phyloP scores from a whole-genome alignment of 2,113 vertebrate species.

The Notarius quadriscutis region DNA sequence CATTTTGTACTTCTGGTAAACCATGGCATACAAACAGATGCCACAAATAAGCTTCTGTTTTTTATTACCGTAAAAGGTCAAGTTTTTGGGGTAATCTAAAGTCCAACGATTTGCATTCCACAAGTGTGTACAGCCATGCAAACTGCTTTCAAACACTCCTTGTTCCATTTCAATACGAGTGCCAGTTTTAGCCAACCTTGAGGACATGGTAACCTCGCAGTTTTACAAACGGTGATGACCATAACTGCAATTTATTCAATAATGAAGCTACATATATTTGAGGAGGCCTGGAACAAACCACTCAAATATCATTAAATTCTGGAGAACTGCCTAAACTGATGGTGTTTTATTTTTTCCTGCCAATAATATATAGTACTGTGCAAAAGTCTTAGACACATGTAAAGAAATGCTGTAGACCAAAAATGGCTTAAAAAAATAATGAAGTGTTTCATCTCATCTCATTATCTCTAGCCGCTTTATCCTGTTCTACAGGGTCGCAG shows the following conservation, averaged over 20 bases:
- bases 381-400: no score
- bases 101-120: constrained; percentile 48
- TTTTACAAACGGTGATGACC: neutral
- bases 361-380: no score
- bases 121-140: constrained; percentile 21
- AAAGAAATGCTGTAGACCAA: no score
- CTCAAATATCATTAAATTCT: neutral
- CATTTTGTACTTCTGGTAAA: constrained; percentile 35
- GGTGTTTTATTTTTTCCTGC: neutral
- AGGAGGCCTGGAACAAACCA: neutral
- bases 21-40: constrained; percentile 33
- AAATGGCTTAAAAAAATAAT: no score
- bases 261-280: neutral
- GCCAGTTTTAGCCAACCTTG: neutral
- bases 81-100: constrained; percentile 42
- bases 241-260: neutral
- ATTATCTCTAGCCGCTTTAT: no score
- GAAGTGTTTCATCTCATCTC: no score
- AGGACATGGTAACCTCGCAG: neutral
- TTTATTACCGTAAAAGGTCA: constrained; percentile 51
- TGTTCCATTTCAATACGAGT: neutral
- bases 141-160: constrained; percentile 12
- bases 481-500: no score
- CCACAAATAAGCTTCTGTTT: constrained; percentile 42
- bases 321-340: neutral